Evolutionary conservation across 1,140 invertebrate genomes (phyloP), one percentile per base, ranked within the genome.

Genomic region (Mycetomoellerius zeteki): DNA sequence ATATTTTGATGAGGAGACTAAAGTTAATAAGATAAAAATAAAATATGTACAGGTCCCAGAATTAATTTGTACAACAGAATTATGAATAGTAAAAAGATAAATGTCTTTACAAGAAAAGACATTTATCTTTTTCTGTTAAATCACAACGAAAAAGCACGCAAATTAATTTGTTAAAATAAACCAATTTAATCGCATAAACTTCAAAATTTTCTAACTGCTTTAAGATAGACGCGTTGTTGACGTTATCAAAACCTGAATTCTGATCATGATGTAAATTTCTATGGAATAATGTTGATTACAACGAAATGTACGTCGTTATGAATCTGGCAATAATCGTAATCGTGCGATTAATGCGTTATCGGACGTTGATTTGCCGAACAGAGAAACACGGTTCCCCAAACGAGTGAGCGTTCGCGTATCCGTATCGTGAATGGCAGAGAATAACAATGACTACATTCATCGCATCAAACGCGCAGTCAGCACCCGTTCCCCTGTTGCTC

Each of bases 381-480:
- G 65, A 71, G 60, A 19, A 71, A 71, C 37, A 43, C 24, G 75
- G 16, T 89, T 86, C 58, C 24, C 24, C 76, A 75, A 75, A 81
- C 54, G 54, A 56, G 52, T 33, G 30, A 37, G 64, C 62, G 30
- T 7, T 33, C 27, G 84, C 60, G 43, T 82, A 62, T 85, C 58
- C 30, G 67, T 65, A 73, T 84, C 78, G 67, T 85, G 69, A 85
- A 87, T 85, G 71, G 81, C 86, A 56, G 67, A 56, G 67, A 65
- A 54, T 58, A 89, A 90, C 88, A 89, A 89, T 86, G 88, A 89
- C 75, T 82, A 64, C 77, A 90, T 89, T 90, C 88, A 89, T 90
- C 85, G 88, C 71, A 82, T 89, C 52, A 89, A 86, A 69, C 82
- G 73, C 82, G 52, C 52, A 81, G 82, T 89, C 84, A 80, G 82